Conservation (phyloP, 2,797 vertebrate genomes). For the Acrossocheilus fasciatus region DNA sequence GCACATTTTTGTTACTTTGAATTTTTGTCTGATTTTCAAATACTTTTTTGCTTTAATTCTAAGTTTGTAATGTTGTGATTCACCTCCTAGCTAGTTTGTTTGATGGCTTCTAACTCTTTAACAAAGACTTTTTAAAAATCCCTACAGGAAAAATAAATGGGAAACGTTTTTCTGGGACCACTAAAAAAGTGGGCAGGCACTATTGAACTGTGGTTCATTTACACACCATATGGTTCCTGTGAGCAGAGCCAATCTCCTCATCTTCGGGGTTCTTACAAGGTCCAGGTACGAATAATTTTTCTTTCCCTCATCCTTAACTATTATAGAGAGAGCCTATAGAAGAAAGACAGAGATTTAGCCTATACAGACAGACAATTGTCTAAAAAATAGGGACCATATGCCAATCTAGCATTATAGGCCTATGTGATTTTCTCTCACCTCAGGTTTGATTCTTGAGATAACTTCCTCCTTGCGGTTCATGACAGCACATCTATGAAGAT, state of each 20-base stretch:
- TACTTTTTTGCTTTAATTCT: background rate
- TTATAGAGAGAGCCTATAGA: constrained; percentile 79
- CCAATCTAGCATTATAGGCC: background rate
- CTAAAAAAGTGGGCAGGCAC: background rate
- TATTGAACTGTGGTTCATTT: background rate
- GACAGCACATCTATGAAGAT: constrained; percentile 74
- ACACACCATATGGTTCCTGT: constrained; percentile 82
- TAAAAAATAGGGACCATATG: too few relatives aligned
- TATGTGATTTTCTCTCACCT: constrained; percentile 13
- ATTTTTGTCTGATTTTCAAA: background rate
- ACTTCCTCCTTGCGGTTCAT: constrained; percentile 70
- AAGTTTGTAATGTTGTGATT: background rate
- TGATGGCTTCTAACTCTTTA: too few relatives aligned
- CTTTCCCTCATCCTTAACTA: constrained; percentile 61
- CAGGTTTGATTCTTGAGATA: constrained; percentile 55
- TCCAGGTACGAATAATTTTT: constrained; percentile 82
- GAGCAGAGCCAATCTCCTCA: constrained; percentile 80
- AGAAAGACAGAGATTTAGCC: constrained; percentile 27
- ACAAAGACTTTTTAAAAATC: background rate
- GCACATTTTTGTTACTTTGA: too few relatives aligned
- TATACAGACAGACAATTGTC: background rate
- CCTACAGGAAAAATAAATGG: background rate
- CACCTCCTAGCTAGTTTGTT: background rate
- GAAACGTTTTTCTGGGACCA: background rate
- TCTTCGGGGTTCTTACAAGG: constrained; percentile 81